These are phyloP conservation scores for Galerucella nymphaeae DNA, from an alignment of 2,888 invertebrate species.

Conservation along the genomic window DNA sequence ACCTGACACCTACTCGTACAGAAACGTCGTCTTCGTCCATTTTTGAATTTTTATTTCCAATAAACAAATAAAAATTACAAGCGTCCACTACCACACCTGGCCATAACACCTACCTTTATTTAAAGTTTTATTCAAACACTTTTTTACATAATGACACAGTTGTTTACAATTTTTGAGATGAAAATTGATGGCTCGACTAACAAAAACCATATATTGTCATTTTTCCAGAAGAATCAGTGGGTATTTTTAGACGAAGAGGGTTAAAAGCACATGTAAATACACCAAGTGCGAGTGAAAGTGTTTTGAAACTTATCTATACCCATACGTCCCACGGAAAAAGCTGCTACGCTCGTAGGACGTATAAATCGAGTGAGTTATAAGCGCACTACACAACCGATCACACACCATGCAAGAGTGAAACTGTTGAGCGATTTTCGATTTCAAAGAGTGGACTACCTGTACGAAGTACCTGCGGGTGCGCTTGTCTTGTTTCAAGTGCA, in stretches of 20 bases:
- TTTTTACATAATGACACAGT: conserved; percentile 50
- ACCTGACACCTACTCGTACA: conserved; percentile 79
- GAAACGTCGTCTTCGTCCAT: conserved; percentile 76
- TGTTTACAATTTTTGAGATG: conserved; percentile 43
- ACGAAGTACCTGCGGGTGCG: conserved; percentile 14
- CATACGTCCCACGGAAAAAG: conserved; percentile 48
- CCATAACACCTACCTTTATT: conserved; percentile 57
- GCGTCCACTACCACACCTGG: conserved; percentile 50
- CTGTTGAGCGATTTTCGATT: conserved; percentile 28
- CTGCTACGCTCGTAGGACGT: conserved; percentile 40
- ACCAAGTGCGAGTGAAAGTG: conserved; percentile 50
- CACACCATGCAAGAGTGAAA: conserved; percentile 45
- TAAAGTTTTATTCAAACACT: conserved; percentile 50
- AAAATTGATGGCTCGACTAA: conserved; percentile 39
- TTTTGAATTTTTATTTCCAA: conserved; percentile 47
- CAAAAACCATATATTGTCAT: conserved; percentile 28
- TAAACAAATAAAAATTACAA: conserved; percentile 48
- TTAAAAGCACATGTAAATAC: conserved; percentile 46
- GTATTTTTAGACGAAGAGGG: conserved; percentile 33
- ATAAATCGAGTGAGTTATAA: conserved; percentile 39
- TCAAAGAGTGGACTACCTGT: conserved; percentile 23
- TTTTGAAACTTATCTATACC: conserved; percentile 49
- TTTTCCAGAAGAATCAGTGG: conserved; percentile 19
- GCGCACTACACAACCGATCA: conserved; percentile 25
- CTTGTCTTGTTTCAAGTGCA: conserved; percentile 12